Evolutionary conservation across 2,797 vertebrate genomes (phyloP).

Genomic region (Chromis chromis): DNA sequence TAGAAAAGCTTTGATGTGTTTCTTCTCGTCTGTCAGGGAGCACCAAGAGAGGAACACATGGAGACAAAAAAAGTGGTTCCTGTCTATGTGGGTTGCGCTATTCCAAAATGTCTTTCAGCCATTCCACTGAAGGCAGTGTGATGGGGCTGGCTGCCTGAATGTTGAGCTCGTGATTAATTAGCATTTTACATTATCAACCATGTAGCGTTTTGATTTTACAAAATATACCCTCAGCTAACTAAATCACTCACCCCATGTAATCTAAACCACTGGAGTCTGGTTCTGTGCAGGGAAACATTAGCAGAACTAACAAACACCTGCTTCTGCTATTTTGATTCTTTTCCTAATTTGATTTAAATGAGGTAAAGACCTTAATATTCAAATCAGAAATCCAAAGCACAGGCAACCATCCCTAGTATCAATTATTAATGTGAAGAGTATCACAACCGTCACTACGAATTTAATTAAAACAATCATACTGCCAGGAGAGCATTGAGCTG

Average conservation of each 20-base stretch:
- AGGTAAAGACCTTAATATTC: slow-evolving; percentile 18
- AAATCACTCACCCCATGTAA: neutral
- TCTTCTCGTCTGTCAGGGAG: slow-evolving; percentile 51
- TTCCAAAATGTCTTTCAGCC: slow-evolving; percentile 32
- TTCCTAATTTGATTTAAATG: slow-evolving; percentile 29
- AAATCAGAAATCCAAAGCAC: slow-evolving; percentile 5
- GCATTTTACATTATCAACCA: slow-evolving; percentile 11
- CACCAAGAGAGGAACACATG: slow-evolving; percentile 14
- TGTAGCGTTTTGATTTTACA: slow-evolving; percentile 17
- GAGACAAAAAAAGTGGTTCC: slow-evolving; percentile 27
- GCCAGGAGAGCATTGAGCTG: slow-evolving; percentile 30
- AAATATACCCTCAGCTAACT: slow-evolving; percentile 2
- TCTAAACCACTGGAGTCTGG: neutral
- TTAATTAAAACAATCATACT: neutral
- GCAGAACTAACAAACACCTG: slow-evolving; percentile 13
- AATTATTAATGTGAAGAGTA: slow-evolving; percentile 17
- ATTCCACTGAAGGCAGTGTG: slow-evolving; percentile 18
- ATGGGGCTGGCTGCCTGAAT: slow-evolving; percentile 17
- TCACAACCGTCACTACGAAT: slow-evolving; percentile 10
- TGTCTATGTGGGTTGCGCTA: neutral
- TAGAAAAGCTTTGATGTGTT: slow-evolving; percentile 69
- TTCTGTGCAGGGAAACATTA: slow-evolving; percentile 12
- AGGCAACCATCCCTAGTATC: slow-evolving; percentile 6
- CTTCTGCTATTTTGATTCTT: slow-evolving; percentile 15
- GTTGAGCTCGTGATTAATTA: slow-evolving; percentile 26